A percentile compares a stretch with the other conserved stretches of the same genome.
Conservation (phyloP, 2,797 vertebrate genomes). For the Gallirallus australis region DNA sequence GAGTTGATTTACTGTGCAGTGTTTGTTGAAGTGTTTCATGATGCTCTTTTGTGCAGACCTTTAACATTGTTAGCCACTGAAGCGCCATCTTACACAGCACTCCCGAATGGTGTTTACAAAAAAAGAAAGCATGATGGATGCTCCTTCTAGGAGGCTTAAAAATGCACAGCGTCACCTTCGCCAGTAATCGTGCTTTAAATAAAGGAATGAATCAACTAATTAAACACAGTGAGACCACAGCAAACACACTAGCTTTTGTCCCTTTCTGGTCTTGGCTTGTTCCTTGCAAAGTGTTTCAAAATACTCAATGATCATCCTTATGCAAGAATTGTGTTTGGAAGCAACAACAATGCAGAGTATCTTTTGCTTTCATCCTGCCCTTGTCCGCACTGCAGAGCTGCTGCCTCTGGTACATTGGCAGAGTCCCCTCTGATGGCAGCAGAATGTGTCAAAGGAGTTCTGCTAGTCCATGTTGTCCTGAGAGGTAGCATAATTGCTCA, state of each 20-base stretch:
- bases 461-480: background rate
- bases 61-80: background rate
- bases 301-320: background rate
- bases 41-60: background rate
- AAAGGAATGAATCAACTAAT: background rate
- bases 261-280: background rate
- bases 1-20: background rate
- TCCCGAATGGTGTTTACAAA: background rate
- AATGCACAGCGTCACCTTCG: background rate
- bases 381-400: background rate
- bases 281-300: background rate
- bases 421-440: background rate
- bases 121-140: background rate
- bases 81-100: fast-evolving
- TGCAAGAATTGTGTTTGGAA: background rate
- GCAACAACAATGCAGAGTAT: background rate
- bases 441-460: background rate
- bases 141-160: background rate
- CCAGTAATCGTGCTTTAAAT: background rate
- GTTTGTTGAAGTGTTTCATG: background rate
- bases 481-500: background rate
- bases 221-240: background rate
- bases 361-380: background rate
- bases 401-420: background rate
- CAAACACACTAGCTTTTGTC: background rate